A percentile compares a stretch with the other conserved stretches of the same genome.
These are phyloP conservation scores for Rhagophthalmus giganteus DNA, from an alignment of 2,888 invertebrate genomes.

Conservation along the genomic window DNA sequence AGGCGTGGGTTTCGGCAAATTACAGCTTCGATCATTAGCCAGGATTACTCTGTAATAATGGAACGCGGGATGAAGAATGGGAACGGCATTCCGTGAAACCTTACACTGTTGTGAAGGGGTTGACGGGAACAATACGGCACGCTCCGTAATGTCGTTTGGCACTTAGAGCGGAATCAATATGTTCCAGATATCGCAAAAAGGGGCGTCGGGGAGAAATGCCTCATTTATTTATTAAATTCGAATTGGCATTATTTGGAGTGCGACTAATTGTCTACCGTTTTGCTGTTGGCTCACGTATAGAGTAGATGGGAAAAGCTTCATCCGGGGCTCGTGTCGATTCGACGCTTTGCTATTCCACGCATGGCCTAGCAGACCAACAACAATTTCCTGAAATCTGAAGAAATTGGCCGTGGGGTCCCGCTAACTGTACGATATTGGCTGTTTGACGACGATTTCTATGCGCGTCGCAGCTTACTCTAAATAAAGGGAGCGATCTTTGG, in stretches of 20 bases:
- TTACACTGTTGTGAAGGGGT: constrained; percentile 37
- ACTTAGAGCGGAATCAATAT: constrained; percentile 46
- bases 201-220: constrained; percentile 16
- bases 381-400: constrained; percentile 53
- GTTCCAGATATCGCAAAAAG: constrained; percentile 37
- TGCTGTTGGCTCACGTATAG: constrained; percentile 35
- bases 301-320: constrained; percentile 18
- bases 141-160: constrained; percentile 38
- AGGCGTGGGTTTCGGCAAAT: constrained; percentile 37
- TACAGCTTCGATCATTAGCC: constrained; percentile 45
- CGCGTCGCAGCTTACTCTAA: constrained; percentile 47
- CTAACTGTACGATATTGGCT: constrained; percentile 52
- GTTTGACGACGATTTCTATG: constrained; percentile 55
- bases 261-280: constrained; percentile 33
- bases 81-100: constrained; percentile 36
- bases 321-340: constrained; percentile 24
- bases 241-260: constrained; percentile 21
- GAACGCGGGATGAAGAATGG: constrained; percentile 43
- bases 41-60: constrained; percentile 45
- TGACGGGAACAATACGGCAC: constrained; percentile 36
- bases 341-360: constrained; percentile 38
- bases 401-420: constrained; percentile 49
- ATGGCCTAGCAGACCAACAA: constrained; percentile 41
- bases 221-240: constrained; percentile 15
- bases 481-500: constrained; percentile 47